Evolutionary conservation across 2,888 invertebrate genomes (phyloP), one percentile per base, ranked within the genome.

Genomic region (Argyresthia goedartella): DNA sequence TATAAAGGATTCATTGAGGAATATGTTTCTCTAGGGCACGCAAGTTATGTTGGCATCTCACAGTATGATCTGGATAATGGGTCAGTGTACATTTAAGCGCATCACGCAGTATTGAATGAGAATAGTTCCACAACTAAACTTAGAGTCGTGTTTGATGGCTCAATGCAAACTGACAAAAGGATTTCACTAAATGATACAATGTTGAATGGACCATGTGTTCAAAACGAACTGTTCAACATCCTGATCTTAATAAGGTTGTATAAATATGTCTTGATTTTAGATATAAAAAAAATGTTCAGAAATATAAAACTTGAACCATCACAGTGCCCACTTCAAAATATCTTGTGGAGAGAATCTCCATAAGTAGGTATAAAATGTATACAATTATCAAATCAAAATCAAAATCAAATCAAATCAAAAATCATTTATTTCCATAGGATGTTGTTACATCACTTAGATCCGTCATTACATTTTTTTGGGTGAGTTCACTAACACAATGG

Each of bases 1-100:
- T n/a, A n/a, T n/a, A n/a, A n/a, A n/a, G n/a, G 49, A 15, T 57
- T 57, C 35, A 55, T 57, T 43, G 44, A 57, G 9, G 41, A 56
- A 49, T 56, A 56, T 47, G n/a, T 56, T 16, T 42, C 9, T 8
- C 51, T 56, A 47, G 53, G 54, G 34, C 56, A 56, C 50, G 56
- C 52, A 16, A 53, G 47, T n/a, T 10, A 43, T 11, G 45, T 53
- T 11, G 53, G 54, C 36, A 49, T 54, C 11, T 39, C n/a, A 14
- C n/a, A 33, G 0, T 54, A 53, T 52, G 54, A 56, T 49, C 10
- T 52, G 1, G 42, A 50, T 46, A 49, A 44, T 36, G 16, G 16
- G n/a, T 4, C 16, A 41, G 16, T 50, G 41, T 16, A 44, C 10
- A 14, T 44, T 44, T 8, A 14, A 14, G 44, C 44, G n/a, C 44